phyloP scores from a whole-genome alignment of 2,888 invertebrate genomes.

The Auanema sp. region DNA sequence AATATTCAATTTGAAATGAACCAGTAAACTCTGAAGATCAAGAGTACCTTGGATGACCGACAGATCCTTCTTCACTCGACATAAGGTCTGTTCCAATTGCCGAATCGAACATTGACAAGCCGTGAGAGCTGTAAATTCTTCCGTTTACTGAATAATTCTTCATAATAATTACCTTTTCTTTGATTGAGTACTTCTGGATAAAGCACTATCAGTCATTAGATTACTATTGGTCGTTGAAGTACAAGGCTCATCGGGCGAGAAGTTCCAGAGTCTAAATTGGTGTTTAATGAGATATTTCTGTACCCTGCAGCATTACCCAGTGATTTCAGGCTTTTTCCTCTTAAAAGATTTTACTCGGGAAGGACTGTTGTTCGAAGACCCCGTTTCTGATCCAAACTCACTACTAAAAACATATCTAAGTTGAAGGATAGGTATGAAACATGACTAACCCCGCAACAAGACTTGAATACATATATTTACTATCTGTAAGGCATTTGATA shows the following conservation, averaged over 20 bases:
- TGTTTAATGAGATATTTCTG: not conserved
- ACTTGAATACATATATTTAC: constrained; percentile 53
- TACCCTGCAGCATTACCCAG: not conserved
- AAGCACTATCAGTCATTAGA: constrained; percentile 14
- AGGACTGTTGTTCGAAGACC: constrained; percentile 11
- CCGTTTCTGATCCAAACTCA: constrained; percentile 21
- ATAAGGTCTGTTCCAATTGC: constrained; percentile 48
- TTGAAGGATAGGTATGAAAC: not conserved
- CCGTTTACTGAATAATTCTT: constrained; percentile 2
- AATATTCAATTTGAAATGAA: not conserved
- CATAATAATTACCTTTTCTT: constrained; percentile 16
- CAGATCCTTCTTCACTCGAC: constrained; percentile 45
- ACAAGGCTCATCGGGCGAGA: constrained; percentile 19
- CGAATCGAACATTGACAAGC: constrained; percentile 51
- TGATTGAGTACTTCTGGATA: constrained; percentile 33
- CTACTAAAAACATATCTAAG: constrained; percentile 6
- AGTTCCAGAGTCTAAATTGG: constrained; percentile 13
- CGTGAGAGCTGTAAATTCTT: constrained; percentile 21
- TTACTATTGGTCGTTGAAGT: constrained; percentile 8
- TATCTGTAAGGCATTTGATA: constrained; percentile 40
- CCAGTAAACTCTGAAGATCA: not conserved
- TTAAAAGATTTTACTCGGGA: constrained; percentile 8
- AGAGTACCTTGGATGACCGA: constrained; percentile 7
- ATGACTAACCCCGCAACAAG: constrained; percentile 33
- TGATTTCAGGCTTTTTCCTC: not conserved